Base-by-base conservation (phyloP, 2,888 invertebrate genomes). In the Harpalus rubripes region DNA sequence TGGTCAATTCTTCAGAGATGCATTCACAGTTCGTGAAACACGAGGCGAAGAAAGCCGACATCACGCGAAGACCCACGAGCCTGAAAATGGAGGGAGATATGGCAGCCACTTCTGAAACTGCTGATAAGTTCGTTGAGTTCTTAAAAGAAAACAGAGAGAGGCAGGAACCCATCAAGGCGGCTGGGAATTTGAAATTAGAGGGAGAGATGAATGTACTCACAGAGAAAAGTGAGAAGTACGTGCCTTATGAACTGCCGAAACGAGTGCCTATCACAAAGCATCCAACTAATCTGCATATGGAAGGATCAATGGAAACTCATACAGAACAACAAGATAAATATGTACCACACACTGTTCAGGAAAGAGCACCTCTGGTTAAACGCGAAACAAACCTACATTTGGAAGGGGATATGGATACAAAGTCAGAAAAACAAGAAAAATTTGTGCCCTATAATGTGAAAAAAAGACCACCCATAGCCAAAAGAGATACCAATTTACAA, bases 61-160 rank as follows among this genome's bases (percentile, higher is more conserved):
- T 91, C 22, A 89, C 90, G 3, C 89, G 91, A 72, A 89, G 91
- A 63, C 89, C 91, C 1, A 91, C 91, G 12, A 89, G 88, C 65
- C 87, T 93, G 81, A 91, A 90, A 87, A 89, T 93, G 88, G 93
- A 93, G 87, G 93, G 93, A n/a, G 91, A 92, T 58, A 90, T 92
- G 86, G 89, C 89, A 18, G 90, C 90, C 8, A 87, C 88, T 56
- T 91, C 93, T n/a, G 93, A 93, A 88, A 90, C 91, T 78, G 91
- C 90, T 82, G 92, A 92, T 63, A 88, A 91, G 68, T 93, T 92
- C 86, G 91, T 92, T 52, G 89, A 91, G 32, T 91, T 92, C 87
- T 88, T 91, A 58, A 90, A 92, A 10, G 87, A 88, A 7, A 15
- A 15, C 6, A 39, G 78, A 10, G 91, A 91, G 85, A 89, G 92